Base-by-base conservation (phyloP, 2,888 invertebrate genomes). In the Tineola bisselliella region DNA sequence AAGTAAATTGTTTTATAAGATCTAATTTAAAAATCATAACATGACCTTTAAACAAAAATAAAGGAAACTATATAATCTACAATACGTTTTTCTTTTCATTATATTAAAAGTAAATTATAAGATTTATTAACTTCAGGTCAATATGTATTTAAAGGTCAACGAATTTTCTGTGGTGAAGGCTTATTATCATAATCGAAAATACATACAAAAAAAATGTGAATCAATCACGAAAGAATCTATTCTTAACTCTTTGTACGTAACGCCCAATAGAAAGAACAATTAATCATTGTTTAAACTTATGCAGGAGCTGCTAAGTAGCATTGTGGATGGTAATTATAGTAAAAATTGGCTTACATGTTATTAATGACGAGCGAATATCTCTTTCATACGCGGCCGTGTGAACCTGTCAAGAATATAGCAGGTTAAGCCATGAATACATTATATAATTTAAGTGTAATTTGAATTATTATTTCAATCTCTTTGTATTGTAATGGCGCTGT, bases 271-370 rank as follows among this genome's bases (percentile, higher is more conserved):
- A 25, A 25, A 54, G 13, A 25, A 19, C 25, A 54, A 54, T 54
- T 54, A 25, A 54, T 54, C 54, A 54, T 54, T 54, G 54, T 54
- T 54, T n/a, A 10, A 54, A 25, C 10, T 54, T 25, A 13, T 15
- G 18, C 13, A 17, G 48, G 17, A 15, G 25, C 19, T 54, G 11
- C 11, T 54, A 11, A 54, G 54, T 54, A 54, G 54, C 48, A 48
- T n/a, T 48, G 30, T 56, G 12, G 56, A n/a, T 58, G 58, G 58
- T 58, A 58, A 58, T 58, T 58, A 58, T 19, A 58, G 58, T 58
- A 58, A 58, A 58, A 58, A 58, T 58, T 58, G 33, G 17, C 33
- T 10, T 58, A 58, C 58, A 58, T 15, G 33, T 33, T 54, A 58
- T 58, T 58, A 33, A 58, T 58, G 33, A 58, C 11, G 31, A 33